Conservation (phyloP, 2,113 vertebrate genomes). For the Gila orcuttii region DNA sequence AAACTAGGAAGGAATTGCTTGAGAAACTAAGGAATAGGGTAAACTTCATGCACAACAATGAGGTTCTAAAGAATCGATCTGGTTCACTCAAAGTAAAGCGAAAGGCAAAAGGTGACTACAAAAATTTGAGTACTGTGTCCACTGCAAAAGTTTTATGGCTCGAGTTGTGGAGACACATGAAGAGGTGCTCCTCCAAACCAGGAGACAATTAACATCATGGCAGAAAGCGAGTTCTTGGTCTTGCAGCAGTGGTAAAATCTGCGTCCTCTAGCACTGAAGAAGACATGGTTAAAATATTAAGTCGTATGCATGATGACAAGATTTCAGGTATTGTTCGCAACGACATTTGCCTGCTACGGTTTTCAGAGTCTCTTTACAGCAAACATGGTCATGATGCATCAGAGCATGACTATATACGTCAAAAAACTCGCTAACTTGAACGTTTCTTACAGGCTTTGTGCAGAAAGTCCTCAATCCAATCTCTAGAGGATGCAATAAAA, state of each 20-base stretch:
- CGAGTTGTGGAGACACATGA: background rate
- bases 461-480: background rate
- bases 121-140: background rate
- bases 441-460: background rate
- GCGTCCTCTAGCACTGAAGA: background rate
- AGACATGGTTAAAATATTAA: too few relatives aligned
- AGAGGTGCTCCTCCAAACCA: background rate
- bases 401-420: background rate
- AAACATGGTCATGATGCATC: background rate
- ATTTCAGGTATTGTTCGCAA: background rate
- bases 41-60: too few relatives aligned
- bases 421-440: background rate
- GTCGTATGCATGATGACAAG: background rate
- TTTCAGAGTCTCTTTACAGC: conserved; percentile 1
- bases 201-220: background rate
- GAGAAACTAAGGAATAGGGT: too few relatives aligned
- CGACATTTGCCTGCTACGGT: background rate
- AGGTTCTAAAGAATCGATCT: too few relatives aligned
- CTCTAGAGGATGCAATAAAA: conserved; percentile 20
- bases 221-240: background rate
- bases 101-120: too few relatives aligned
- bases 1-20: too few relatives aligned
- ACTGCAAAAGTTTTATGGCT: background rate
- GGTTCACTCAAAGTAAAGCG: too few relatives aligned
- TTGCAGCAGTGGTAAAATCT: background rate